phyloP scores from a whole-genome alignment of 1,140 invertebrate species.

The Papilio glaucus region DNA sequence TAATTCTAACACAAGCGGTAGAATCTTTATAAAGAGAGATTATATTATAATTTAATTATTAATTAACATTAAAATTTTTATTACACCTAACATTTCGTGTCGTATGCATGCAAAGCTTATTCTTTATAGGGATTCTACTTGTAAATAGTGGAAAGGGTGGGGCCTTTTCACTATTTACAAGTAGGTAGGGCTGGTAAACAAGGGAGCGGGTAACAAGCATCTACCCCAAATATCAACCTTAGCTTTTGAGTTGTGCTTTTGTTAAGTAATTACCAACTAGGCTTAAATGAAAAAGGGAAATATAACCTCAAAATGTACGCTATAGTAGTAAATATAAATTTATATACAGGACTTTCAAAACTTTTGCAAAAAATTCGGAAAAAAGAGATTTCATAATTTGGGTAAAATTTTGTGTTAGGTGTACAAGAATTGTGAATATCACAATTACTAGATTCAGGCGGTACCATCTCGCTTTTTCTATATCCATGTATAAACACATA shows the following conservation, averaged over 20 bases:
- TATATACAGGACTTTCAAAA: neutral
- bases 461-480: too few relatives aligned
- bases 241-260: conserved; percentile 19
- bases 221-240: conserved; percentile 29
- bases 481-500: too few relatives aligned
- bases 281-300: conserved; percentile 10
- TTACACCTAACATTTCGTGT: neutral
- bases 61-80: too few relatives aligned
- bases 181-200: conserved; percentile 25
- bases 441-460: too few relatives aligned
- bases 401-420: too few relatives aligned
- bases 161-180: conserved; percentile 25
- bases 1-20: too few relatives aligned
- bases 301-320: neutral
- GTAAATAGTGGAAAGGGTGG: too few relatives aligned
- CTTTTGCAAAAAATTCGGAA: too few relatives aligned
- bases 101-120: neutral
- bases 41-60: too few relatives aligned
- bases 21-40: too few relatives aligned
- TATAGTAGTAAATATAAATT: neutral
- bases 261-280: conserved; percentile 19
- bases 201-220: conserved; percentile 4
- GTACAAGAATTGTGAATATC: too few relatives aligned
- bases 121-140: neutral
- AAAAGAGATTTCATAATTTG: too few relatives aligned